Conservation (phyloP, 2,888 invertebrate species). For the Anaspis maculata region DNA sequence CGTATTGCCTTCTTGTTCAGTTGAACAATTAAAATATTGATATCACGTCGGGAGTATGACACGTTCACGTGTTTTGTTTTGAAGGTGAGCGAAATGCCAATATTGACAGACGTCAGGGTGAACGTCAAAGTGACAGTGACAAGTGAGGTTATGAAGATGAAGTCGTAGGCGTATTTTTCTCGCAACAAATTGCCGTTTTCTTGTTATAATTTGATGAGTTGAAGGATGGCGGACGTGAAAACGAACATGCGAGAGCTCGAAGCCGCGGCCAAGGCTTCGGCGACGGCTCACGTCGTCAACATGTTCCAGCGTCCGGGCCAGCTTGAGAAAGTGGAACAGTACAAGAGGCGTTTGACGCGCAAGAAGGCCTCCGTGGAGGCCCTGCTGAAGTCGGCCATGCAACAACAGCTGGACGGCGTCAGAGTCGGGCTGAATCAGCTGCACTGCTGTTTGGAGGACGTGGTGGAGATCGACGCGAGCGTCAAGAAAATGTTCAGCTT, state of each 20-base stretch:
- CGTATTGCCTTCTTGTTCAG: no score
- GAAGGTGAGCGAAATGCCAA: no score
- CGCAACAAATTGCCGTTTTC: no score
- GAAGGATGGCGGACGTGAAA: conserved; percentile 13
- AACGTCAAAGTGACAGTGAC: no score
- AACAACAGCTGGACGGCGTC: conserved; percentile 95
- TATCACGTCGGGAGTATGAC: no score
- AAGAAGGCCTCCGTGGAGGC: conserved; percentile 89
- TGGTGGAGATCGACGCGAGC: conserved; percentile 63
- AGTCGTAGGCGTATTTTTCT: no score
- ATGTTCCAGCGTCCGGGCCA: conserved; percentile 93
- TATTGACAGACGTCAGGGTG: no score
- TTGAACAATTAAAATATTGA: no score
- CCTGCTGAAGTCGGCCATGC: conserved; percentile 95
- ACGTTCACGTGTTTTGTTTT: no score
- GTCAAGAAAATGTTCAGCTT: conserved; percentile 69
- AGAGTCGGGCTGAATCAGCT: conserved; percentile 87
- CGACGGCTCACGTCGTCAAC: conserved; percentile 79
- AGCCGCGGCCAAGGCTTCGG: conserved; percentile 67
- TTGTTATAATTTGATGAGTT: no score
- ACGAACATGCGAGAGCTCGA: conserved; percentile 61
- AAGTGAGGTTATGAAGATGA: no score
- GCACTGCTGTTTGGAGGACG: conserved; percentile 76
- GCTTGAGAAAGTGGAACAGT: conserved; percentile 81
- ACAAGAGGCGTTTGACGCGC: conserved; percentile 62